Evolutionary conservation across 2,113 vertebrate species (phyloP).

Genomic region (Phocoena sinus): DNA sequence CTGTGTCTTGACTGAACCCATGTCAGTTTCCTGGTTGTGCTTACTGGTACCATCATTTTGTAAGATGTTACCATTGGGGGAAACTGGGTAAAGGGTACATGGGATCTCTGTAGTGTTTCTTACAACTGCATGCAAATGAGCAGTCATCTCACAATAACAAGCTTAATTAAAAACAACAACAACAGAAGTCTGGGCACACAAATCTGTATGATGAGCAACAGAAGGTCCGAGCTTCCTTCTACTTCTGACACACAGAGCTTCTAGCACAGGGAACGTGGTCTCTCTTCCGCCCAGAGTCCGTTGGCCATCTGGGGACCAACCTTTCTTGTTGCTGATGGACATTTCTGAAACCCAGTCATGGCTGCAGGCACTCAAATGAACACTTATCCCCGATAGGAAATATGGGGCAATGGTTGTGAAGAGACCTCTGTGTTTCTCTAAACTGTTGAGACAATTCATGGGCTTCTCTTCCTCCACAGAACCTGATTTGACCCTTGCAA

Average conservation of each 20-base stretch:
- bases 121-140: not conserved
- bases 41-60: fast-evolving
- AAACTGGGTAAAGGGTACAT: too few relatives aligned
- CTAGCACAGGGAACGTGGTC: fast-evolving
- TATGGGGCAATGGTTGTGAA: not conserved
- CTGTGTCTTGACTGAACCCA: not conserved
- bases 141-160: too few relatives aligned
- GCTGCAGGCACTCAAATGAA: not conserved
- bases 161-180: not conserved
- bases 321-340: not conserved
- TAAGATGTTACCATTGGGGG: too few relatives aligned
- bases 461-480: not conserved
- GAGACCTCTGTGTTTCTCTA: not conserved
- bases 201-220: not conserved
- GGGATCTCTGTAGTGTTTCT: not conserved
- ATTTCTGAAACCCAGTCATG: too few relatives aligned
- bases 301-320: not conserved
- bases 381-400: fast-evolving
- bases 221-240: not conserved
- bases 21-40: fast-evolving
- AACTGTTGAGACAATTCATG: too few relatives aligned
- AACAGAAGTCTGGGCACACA: too few relatives aligned
- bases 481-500: too few relatives aligned
- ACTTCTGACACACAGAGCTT: too few relatives aligned
- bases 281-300: fast-evolving